Evolutionary conservation across 2,888 invertebrate species (phyloP).

Genomic region (Brachyopa scutellaris): DNA sequence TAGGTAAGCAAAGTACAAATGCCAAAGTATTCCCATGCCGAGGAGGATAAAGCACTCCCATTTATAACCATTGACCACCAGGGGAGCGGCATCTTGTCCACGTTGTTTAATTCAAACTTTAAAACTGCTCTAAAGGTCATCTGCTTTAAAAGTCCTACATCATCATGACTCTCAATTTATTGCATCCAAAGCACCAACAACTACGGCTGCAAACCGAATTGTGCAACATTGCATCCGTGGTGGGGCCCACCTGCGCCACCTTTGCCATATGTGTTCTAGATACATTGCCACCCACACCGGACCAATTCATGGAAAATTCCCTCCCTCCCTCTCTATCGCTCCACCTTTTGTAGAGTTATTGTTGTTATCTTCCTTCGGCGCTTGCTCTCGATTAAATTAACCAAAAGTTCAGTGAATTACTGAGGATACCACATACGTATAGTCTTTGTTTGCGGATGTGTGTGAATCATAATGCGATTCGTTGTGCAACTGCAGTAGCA

Average conservation of each 20-base stretch:
- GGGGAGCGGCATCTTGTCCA: constrained; percentile 28
- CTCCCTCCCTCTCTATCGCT: too few species aligned
- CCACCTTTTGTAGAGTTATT: background rate
- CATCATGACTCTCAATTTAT: background rate
- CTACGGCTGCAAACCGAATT: constrained; percentile 18
- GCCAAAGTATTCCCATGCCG: constrained; percentile 46
- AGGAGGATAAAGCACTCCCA: constrained; percentile 3
- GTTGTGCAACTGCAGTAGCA: constrained; percentile 56
- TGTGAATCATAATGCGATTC: constrained; percentile 63
- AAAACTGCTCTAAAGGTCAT: constrained; percentile 46
- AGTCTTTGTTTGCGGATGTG: too few species aligned
- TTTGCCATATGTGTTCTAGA: constrained; percentile 45
- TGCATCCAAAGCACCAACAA: background rate
- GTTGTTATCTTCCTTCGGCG: constrained; percentile 11
- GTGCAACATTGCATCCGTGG: constrained; percentile 52
- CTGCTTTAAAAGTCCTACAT: constrained; percentile 39
- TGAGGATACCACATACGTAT: constrained; percentile 42
- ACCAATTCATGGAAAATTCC: constrained; percentile 17
- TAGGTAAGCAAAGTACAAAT: too few species aligned
- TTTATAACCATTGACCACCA: constrained; percentile 43
- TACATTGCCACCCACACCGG: constrained; percentile 48
- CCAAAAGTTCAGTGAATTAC: constrained; percentile 55
- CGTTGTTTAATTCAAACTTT: background rate
- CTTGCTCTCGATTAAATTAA: constrained; percentile 60
- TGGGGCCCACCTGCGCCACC: constrained; percentile 57